Base-by-base conservation (phyloP, 1,140 invertebrate species). In the Drosophila biarmipes region DNA sequence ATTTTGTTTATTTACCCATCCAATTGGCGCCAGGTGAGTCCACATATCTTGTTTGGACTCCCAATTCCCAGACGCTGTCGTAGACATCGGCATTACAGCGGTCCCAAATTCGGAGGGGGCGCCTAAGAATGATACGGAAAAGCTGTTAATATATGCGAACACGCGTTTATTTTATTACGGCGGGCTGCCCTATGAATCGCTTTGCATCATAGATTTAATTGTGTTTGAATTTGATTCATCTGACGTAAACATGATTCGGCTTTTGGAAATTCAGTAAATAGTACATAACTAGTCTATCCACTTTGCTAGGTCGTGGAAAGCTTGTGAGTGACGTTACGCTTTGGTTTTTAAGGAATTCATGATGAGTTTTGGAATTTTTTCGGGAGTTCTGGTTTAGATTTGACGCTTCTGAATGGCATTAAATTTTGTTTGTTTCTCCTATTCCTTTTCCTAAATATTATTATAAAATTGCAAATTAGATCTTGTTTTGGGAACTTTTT, bases 21-120 rank as follows among this genome's bases (percentile, higher is more conserved):
- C 58, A 89, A 87, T 86, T 86, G 84, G 71, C 82, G 82, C 82
- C 82, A 87, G 53, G 69, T 79, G 78, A 87, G 57, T 78, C 73
- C 69, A 86, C 76, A 66, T 68, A 63, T 55, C 40, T 66, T 31
- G 34, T 15, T 66, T 34, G 43, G 37, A 17, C 42, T 38, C 19
- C 17, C 49, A 72, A 84, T 84, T 84, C 80, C 62, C 38, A 72
- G 61, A 68, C 80, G 58, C 59, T 74, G 67, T 61, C 52, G 58
- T 64, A 72, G 53, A 43, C 74, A 57, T 38, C 42, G 68, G 21
- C 27, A 59, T 54, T 53, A 51, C 49, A 46, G 24, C 37, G 10
- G 10, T 69, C 19, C 5, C 1, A 24, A 24, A 24, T 31, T 37
- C n/a, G 15, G 42, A 15, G 40, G 37, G 21, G 40, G 37, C 14